These are phyloP conservation scores for Spisula subtruncata DNA, from an alignment of 2,888 invertebrate species.

Conservation along the genomic window DNA sequence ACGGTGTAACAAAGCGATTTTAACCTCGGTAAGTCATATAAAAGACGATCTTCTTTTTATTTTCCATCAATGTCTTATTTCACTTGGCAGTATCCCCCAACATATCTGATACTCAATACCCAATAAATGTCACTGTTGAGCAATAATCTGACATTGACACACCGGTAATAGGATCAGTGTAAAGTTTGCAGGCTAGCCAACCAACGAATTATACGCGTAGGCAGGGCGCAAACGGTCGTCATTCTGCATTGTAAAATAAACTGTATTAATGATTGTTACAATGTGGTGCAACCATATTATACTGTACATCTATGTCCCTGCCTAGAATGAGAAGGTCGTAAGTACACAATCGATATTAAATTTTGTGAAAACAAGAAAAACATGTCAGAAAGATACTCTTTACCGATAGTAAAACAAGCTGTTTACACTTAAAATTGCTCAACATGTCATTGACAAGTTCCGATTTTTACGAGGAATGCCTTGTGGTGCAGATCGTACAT, in stretches of 20 bases:
- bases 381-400: too few relatives aligned
- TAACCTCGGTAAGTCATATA: not conserved
- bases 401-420: too few relatives aligned
- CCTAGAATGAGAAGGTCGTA: too few relatives aligned
- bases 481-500: too few relatives aligned
- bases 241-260: not conserved
- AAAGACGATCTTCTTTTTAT: not conserved
- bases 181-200: not conserved
- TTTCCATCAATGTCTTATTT: not conserved
- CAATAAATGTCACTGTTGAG: conserved; percentile 10
- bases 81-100: not conserved
- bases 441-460: too few relatives aligned
- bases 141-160: conserved; percentile 9
- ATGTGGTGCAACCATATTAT: not conserved
- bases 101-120: not conserved
- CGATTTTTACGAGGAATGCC: too few relatives aligned
- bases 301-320: too few relatives aligned
- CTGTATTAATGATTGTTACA: not conserved
- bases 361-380: too few relatives aligned
- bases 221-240: not conserved
- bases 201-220: not conserved
- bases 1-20: not conserved
- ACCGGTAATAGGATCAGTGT: not conserved
- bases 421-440: too few relatives aligned
- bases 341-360: too few relatives aligned